Evolutionary conservation across 2,888 invertebrate genomes (phyloP).

Genomic region (Eupithecia exiguata): DNA sequence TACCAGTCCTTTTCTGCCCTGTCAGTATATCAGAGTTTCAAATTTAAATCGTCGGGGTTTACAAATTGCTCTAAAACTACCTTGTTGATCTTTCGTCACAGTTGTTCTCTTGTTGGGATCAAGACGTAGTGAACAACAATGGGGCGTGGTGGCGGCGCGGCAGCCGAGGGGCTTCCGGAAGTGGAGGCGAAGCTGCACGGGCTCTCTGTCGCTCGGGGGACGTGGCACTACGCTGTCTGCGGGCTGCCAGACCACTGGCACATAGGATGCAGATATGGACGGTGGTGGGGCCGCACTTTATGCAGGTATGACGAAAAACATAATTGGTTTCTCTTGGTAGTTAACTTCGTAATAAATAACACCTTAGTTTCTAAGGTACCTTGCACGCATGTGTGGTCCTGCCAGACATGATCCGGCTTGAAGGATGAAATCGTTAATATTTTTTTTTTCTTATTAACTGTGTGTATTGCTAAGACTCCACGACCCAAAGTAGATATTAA

Average conservation of each 20-base stretch:
- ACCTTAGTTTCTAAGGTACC: neutral
- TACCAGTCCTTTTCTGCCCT: too few species aligned
- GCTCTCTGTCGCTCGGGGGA: conserved; percentile 94
- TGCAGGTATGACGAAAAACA: conserved; percentile 86
- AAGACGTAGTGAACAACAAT: conserved; percentile 67
- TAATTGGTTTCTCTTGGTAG: neutral
- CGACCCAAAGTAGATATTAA: neutral
- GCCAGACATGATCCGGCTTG: neutral
- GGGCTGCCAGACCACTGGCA: conserved; percentile 93
- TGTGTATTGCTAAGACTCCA: neutral
- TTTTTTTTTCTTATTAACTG: neutral
- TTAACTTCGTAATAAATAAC: neutral
- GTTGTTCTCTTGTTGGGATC: conserved; percentile 70
- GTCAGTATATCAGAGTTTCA: neutral
- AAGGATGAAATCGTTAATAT: neutral
- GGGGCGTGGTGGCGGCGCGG: conserved; percentile 62
- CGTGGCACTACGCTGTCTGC: conserved; percentile 93
- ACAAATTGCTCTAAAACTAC: neutral
- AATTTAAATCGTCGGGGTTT: neutral
- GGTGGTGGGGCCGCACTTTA: conserved; percentile 95
- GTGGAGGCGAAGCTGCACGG: conserved; percentile 66
- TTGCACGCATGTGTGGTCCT: neutral
- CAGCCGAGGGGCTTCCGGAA: conserved; percentile 31
- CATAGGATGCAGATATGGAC: conserved; percentile 97
- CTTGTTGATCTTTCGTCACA: conserved; percentile 32